A percentile compares a stretch with the other conserved stretches of the same genome.
Conservation (phyloP, 1,140 invertebrate genomes). For the Helicoverpa zea region DNA sequence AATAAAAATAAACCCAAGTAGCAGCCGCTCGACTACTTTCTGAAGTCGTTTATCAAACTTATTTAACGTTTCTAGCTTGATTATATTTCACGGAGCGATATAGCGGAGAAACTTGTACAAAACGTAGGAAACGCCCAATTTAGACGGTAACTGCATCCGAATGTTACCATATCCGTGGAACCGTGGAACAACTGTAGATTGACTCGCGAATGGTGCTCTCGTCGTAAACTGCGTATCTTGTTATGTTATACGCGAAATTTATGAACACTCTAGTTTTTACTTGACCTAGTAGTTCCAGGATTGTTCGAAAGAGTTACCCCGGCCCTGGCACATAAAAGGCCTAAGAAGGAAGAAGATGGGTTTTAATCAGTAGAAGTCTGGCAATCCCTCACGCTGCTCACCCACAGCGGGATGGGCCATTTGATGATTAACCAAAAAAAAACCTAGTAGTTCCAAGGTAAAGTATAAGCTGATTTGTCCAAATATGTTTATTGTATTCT, state of each 20-base stretch:
- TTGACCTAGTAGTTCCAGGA: not conserved
- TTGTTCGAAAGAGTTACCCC: no score
- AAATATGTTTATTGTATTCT: slow-evolving; percentile 34
- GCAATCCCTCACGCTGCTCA: no score
- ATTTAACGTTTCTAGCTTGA: slow-evolving; percentile 54
- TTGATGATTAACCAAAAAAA: no score
- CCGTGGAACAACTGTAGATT: slow-evolving; percentile 81
- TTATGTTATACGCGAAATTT: slow-evolving; percentile 76
- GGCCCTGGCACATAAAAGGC: no score
- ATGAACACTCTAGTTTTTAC: slow-evolving; percentile 67
- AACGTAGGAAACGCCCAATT: slow-evolving; percentile 74
- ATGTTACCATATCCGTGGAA: slow-evolving; percentile 80
- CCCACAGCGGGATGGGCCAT: no score
- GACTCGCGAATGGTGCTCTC: slow-evolving; percentile 72
- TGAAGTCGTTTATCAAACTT: slow-evolving; percentile 50
- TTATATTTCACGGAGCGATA: slow-evolving; percentile 47
- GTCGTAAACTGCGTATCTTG: slow-evolving; percentile 78
- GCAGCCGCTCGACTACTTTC: slow-evolving; percentile 41
- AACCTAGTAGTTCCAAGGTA: slow-evolving; percentile 2
- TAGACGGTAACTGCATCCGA: slow-evolving; percentile 79
- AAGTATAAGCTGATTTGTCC: slow-evolving; percentile 12
- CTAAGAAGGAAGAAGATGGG: no score
- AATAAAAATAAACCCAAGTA: slow-evolving; percentile 48
- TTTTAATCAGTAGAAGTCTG: no score
- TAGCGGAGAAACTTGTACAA: slow-evolving; percentile 57